A percentile compares a stretch with the other conserved stretches of the same genome.
These are phyloP conservation scores for Palythoa grandis DNA, from an alignment of 92 coral and sea anemone species.

Conservation along the genomic window DNA sequence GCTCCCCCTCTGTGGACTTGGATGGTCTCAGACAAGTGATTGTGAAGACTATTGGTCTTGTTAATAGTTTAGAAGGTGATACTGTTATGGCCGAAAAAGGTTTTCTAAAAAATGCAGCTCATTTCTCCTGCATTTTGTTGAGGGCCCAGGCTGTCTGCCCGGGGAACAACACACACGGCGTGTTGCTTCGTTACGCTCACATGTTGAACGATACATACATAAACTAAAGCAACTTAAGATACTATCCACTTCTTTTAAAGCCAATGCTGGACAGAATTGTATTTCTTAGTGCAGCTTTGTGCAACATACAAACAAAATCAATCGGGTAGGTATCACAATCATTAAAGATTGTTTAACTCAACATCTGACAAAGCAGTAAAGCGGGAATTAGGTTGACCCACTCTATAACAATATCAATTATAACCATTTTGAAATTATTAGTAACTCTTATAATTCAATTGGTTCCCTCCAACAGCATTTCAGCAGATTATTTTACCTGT, in stretches of 20 bases:
- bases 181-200: constrained; percentile 65
- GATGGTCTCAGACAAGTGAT: constrained; percentile 66
- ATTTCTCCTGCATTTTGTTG: constrained; percentile 72
- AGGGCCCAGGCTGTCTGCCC: constrained; percentile 60
- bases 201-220: constrained; percentile 62
- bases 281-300: constrained; percentile 63
- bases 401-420: no score
- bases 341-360: background rate
- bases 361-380: no score
- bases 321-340: background rate
- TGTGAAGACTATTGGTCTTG: constrained; percentile 64
- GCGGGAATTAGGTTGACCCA: no score
- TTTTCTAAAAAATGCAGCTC: constrained; percentile 60
- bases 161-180: constrained; percentile 66
- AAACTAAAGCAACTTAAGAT: constrained; percentile 69
- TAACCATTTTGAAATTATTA: no score
- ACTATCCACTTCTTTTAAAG: constrained; percentile 41
- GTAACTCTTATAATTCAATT: no score
- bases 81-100: constrained; percentile 71
- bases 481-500: background rate
- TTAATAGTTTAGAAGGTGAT: constrained; percentile 65
- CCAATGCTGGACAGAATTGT: constrained; percentile 69
- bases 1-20: constrained; percentile 74
- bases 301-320: constrained; percentile 55
- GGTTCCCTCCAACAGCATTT: background rate